Base-by-base conservation (phyloP, 2,113 vertebrate species). In the Chelonoidis abingdonii region DNA sequence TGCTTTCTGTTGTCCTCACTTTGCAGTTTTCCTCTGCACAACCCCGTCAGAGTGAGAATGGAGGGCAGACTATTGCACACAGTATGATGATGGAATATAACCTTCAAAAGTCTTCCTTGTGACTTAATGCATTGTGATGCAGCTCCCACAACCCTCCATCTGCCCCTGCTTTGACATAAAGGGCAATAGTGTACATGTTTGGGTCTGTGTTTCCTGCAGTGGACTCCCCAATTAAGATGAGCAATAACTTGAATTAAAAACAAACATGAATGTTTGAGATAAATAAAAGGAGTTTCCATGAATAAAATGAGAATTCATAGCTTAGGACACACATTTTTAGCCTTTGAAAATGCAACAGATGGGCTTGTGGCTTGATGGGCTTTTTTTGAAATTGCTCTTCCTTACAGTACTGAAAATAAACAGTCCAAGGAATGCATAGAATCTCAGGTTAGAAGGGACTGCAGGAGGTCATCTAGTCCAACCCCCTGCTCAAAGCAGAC, bases 281-380 rank as follows among this genome's bases (percentile, higher is more conserved):
- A 69, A n/a, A 69, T 69, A 85, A 90, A 90, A 94, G 57, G 87
- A 92, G 24, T 27, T 27, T 88, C 12, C 38, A 10, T 27, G 62
- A n/a, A n/a, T n/a, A n/a, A n/a, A n/a, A 69, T 35, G 53, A 82
- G 83, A 88, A 59, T 1, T 0, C 1, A 53, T 1, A 80, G 17
- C 78, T 95, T 27, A n/a, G 35, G 27, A 82, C n/a, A 89, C 83
- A 56, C 1, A 82, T 44, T 88, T 93, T 90, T 12, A 14, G 90
- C 62, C 29, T 78, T 10, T 89, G 49, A 83, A 89, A 76, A 56
- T 3, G 47, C 84, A 95, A 13, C 5, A 91, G 49, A 41, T 62
- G 8, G 88, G 22, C 38, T 69, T 11, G 21, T 88, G 29, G 5
- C 88, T 86, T 3, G 49, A 82, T 91, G 75, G 6, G 19, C 2